Evolutionary conservation across 2,797 vertebrate species (phyloP), one percentile per base, ranked within the genome.

Genomic region (Antrozous pallidus): DNA sequence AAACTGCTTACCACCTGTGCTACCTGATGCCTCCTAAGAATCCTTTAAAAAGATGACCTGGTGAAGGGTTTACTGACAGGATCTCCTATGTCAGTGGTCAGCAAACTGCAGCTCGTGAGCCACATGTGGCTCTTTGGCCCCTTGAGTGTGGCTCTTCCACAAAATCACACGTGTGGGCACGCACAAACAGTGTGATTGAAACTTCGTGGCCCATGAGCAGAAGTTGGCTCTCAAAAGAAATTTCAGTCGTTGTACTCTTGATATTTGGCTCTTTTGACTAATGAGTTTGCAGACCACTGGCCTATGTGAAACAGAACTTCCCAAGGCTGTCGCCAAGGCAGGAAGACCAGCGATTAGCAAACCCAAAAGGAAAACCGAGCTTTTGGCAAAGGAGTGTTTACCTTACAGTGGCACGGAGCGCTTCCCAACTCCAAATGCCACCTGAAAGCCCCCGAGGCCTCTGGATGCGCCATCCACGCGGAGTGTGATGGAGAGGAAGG

Each of bases 311-410:
- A 61, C 54, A 56, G 58, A 7, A 20, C 33, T 16, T 54, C 14
- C 51, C 9, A 2, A 0, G 10, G 42, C 74, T 13, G 6, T 11
- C 1, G 18, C 54, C 54, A n/a, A 73, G 67, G 79, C 75, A 74
- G 83, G 70, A 58, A 80, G 54, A 45, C n/a, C 28, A 61, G 17
- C 1, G 16, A 47, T 61, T n/a, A 58, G 56, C 33, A 88, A 94
- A 73, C 36, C 61, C 1, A 0, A 45, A 45, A 47, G 67, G 74
- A 69, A 83, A 88, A 31, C 51, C 1, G 22, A 83, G 75, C 45
- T 70, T 61, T 22, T 58, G 69, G 73, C 81, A 70, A 77, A 78
- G 49, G 16, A 31, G 10, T 80, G 81, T 65, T 85, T 54, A 40
- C 20, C 28, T 71, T 13, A 17, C 14, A 13, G 18, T 20, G 47